phyloP scores from a whole-genome alignment of 2,797 vertebrate species.

The Scolopax bukidnonensis region DNA sequence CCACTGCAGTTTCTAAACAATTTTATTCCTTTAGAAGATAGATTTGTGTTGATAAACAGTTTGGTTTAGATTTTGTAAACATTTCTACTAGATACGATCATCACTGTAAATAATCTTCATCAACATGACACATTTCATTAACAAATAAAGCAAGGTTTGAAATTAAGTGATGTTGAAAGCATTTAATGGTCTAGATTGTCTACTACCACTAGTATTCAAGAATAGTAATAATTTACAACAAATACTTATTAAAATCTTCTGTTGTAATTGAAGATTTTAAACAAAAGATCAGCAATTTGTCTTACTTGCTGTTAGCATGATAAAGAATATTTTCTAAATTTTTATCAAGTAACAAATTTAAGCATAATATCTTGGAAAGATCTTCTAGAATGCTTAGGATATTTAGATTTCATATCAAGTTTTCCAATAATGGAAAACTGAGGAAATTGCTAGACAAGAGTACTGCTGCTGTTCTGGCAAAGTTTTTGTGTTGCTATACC shows the following conservation, averaged over 20 bases:
- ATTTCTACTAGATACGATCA: not conserved
- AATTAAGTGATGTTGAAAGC: not conserved
- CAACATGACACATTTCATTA: not conserved
- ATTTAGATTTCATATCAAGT: not conserved
- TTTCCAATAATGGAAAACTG: not conserved
- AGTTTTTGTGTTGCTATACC: not conserved
- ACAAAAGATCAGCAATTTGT: not conserved
- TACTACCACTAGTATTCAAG: not conserved
- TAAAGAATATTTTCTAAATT: not conserved
- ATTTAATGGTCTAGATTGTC: not conserved
- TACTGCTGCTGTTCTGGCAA: not conserved
- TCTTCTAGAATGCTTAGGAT: not conserved
- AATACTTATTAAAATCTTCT: not conserved
- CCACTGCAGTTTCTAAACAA: not conserved
- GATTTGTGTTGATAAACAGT: not conserved
- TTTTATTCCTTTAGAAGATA: not conserved
- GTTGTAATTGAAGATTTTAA: not conserved
- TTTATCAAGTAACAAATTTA: not conserved
- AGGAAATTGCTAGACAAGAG: not conserved
- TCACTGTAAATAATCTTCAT: not conserved
- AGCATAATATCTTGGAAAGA: not conserved
- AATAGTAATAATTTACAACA: not conserved
- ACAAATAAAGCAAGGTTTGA: not conserved
- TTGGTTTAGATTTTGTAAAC: not conserved
- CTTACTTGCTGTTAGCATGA: not conserved